Evolutionary conservation across 1,140 invertebrate genomes (phyloP).

Genomic region (Drosophila kurseongensis): DNA sequence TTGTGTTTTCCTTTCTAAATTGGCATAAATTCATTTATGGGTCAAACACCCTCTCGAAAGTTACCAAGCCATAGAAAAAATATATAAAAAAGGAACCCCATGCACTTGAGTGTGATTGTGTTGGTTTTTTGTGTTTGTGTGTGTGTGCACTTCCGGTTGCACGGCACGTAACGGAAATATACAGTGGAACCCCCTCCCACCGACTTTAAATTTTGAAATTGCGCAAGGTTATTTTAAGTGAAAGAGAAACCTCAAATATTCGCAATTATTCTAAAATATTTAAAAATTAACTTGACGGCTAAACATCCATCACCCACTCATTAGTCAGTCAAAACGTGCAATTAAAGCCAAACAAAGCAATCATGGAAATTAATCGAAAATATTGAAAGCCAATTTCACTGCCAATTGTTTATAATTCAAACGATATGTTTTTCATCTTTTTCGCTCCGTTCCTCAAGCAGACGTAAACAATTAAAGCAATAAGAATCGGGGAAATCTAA

Average conservation of each 20-base stretch:
- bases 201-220: constrained; percentile 25
- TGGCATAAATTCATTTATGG: constrained; percentile 76
- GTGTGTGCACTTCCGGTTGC: constrained; percentile 61
- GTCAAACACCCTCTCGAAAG: constrained; percentile 63
- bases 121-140: constrained; percentile 27
- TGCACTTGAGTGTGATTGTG: constrained; percentile 34
- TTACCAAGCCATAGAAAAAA: constrained; percentile 30
- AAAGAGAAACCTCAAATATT: constrained; percentile 31
- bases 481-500: background rate
- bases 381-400: constrained; percentile 42
- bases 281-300: constrained; percentile 15
- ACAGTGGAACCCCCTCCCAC: constrained; percentile 19
- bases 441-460: constrained; percentile 36
- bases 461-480: constrained; percentile 27
- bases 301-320: constrained; percentile 20
- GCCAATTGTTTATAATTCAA: constrained; percentile 60
- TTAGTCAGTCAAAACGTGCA: constrained; percentile 49
- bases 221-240: constrained; percentile 41
- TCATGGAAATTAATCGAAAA: constrained; percentile 33
- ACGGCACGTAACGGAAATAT: constrained; percentile 53
- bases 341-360: constrained; percentile 50
- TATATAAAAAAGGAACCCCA: constrained; percentile 2
- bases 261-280: constrained; percentile 23
- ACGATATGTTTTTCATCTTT: constrained; percentile 48
- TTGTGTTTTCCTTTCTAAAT: constrained; percentile 58